These are phyloP conservation scores for Melipona bicolor DNA, from an alignment of 2,888 invertebrate species.

Conservation along the genomic window DNA sequence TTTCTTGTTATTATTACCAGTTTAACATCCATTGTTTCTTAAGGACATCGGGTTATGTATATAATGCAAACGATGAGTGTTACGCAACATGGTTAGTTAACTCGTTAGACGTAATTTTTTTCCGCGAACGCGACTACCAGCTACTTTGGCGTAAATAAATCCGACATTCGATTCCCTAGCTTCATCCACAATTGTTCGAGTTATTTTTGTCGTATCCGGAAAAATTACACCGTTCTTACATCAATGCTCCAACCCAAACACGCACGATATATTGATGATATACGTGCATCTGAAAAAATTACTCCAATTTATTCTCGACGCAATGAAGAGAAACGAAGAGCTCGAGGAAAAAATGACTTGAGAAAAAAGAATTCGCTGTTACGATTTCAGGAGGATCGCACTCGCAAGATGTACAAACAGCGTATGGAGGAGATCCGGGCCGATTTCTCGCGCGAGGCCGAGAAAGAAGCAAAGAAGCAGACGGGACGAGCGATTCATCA, in stretches of 20 bases:
- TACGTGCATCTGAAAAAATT: background rate
- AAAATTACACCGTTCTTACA: constrained; percentile 1
- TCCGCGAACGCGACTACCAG: constrained; percentile 9
- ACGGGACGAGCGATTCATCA: constrained; percentile 76
- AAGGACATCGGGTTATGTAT: constrained; percentile 31
- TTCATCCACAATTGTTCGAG: background rate
- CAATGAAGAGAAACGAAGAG: background rate
- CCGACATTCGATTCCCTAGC: background rate
- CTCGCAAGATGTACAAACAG: constrained; percentile 89
- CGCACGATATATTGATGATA: background rate
- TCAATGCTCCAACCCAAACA: background rate
- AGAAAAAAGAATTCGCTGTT: constrained; percentile 19
- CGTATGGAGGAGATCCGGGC: constrained; percentile 88
- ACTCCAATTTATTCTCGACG: background rate
- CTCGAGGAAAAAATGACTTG: background rate
- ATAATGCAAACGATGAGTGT: constrained; percentile 16
- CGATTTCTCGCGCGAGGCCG: constrained; percentile 86
- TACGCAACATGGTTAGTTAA: constrained; percentile 32
- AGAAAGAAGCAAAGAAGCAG: constrained; percentile 83
- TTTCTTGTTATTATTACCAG: background rate
- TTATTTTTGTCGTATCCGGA: background rate
- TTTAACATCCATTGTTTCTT: constrained; percentile 6
- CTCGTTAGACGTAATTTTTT: constrained; percentile 28
- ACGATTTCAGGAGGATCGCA: constrained; percentile 87
- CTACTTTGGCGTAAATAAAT: background rate